phyloP scores from a whole-genome alignment of 2,113 vertebrate species.

The Tyto alba region DNA sequence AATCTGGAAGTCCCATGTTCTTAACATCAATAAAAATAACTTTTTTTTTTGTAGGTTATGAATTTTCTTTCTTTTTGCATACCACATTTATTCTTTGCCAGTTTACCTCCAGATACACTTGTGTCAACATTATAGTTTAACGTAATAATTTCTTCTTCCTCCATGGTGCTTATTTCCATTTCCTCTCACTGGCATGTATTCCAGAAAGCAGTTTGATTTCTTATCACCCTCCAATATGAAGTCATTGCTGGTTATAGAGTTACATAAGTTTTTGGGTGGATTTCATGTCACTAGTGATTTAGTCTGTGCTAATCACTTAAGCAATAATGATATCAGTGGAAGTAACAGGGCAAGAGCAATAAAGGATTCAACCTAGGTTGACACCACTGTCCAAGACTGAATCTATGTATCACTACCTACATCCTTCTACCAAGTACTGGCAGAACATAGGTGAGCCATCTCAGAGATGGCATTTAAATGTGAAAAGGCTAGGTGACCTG shows the following conservation, averaged over 20 bases:
- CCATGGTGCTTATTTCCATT: not conserved
- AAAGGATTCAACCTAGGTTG: not conserved
- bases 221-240: not conserved
- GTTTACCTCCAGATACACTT: not conserved
- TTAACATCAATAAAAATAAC: not conserved
- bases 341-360: not conserved
- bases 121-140: not conserved
- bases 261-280: not conserved
- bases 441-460: not conserved
- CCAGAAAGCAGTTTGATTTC: not conserved
- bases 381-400: not conserved
- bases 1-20: not conserved
- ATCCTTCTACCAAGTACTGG: not conserved
- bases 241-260: not conserved
- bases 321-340: not conserved
- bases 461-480: not conserved
- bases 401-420: not conserved
- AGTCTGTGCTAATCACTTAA: not conserved
- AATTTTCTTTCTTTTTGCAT: not conserved
- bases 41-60: not conserved
- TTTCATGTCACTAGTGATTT: not conserved
- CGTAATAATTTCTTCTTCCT: not conserved
- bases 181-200: accelerated
- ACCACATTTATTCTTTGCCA: not conserved
- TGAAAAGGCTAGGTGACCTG: not conserved